Base-by-base conservation (phyloP, 2,797 vertebrate genomes). In the Novumbra hubbsi region DNA sequence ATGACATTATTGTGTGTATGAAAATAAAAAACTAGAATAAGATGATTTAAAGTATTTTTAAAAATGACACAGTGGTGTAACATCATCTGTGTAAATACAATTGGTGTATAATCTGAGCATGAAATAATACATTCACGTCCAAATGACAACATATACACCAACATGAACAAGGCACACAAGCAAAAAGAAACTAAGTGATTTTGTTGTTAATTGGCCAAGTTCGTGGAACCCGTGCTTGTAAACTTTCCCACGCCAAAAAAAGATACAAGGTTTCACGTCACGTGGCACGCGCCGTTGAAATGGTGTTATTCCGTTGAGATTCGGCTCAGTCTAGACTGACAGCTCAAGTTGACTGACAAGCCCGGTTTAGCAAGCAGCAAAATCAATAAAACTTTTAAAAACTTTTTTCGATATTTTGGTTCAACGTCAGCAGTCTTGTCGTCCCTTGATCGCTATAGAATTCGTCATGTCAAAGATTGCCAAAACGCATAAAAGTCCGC, bases 381-480 rank as follows among this genome's bases (percentile, higher is more conserved):
- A 60, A 60, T 27, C 55, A 11, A 24, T 60, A 14, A 24, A 11
- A 60, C 11, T 5, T 24, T 60, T 14, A 24, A 57, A 12, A 11
- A 24, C 11, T 60, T 60, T 60, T 60, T 60, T 60, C 3, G 3
- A 1, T 9, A n/a, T 55, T 9, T 55, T 55, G 1, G 50, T 3
- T 28, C 12, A 15, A 49, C 21, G 28, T 68, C 41, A 11, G 55
- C 1, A 34, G 28, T 2, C 5, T 64, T 64, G 2, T 45, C 11
- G 41, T 14, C 8, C 12, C 41, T 64, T 65, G 15, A 34, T 65
- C 63, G 63, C 30, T 16, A 27, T 70, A n/a, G 3, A 9, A 50
- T 60, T 55, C 7, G 19, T 24, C 1, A 89, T 87, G 90, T 81
- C 83, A 21, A 71, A n/a, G 3, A 12, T 52, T 3, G 71, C 83